phyloP scores from a whole-genome alignment of 2,888 invertebrate species.

The Eupithecia subfuscata region DNA sequence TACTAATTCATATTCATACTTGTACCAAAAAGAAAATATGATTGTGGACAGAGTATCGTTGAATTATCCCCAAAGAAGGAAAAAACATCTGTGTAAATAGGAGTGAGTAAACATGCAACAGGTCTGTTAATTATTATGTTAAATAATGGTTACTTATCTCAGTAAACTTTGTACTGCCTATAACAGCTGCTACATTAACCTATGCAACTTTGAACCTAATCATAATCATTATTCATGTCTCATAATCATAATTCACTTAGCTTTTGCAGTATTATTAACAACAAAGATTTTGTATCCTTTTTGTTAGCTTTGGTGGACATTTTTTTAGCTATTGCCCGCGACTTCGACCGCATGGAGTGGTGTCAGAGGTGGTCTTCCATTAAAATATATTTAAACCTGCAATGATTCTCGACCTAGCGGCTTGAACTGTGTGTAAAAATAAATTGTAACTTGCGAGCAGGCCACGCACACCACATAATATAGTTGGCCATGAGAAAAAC shows the following conservation, averaged over 20 bases:
- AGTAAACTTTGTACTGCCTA: neutral
- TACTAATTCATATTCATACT: too few species aligned
- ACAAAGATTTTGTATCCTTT: neutral
- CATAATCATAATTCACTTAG: neutral
- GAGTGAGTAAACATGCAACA: neutral
- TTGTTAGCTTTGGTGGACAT: neutral
- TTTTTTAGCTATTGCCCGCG: neutral
- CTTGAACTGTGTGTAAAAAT: too few species aligned
- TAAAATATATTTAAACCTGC: too few species aligned
- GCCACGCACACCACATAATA: too few species aligned
- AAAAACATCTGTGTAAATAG: neutral
- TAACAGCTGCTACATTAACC: neutral
- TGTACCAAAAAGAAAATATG: too few species aligned
- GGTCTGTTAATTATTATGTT: neutral
- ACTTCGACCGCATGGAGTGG: too few species aligned
- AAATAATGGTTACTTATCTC: neutral
- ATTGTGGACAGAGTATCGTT: neutral
- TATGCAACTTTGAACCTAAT: neutral
- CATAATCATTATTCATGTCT: neutral
- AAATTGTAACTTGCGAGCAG: too few species aligned
- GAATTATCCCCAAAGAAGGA: neutral
- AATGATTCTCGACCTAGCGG: too few species aligned
- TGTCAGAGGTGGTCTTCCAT: too few species aligned
- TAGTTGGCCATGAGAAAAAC: too few species aligned
- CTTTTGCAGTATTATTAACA: neutral